These are phyloP conservation scores for Prosapia bicincta DNA, from an alignment of 2,888 invertebrate species.

Conservation along the genomic window DNA sequence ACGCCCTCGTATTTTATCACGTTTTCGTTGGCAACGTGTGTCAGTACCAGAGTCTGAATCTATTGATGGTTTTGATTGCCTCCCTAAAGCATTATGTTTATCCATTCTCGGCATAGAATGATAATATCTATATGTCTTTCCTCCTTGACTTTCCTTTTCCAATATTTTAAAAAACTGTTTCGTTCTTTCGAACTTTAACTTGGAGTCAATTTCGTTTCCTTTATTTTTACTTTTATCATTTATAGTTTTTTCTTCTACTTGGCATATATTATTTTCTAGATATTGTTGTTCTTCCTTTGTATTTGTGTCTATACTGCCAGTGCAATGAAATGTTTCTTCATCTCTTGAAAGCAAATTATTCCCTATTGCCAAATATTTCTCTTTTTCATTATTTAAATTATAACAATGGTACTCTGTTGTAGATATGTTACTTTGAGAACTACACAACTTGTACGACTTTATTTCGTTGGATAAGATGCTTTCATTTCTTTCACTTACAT, in stretches of 20 bases:
- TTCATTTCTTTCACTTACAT: not conserved
- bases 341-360: no score
- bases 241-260: no score
- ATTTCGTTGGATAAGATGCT: not conserved
- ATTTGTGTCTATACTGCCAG: no score
- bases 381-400: no score
- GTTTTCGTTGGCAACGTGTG: conserved; percentile 3
- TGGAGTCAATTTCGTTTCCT: conserved; percentile 11
- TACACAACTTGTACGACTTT: no score
- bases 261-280: no score
- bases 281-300: no score
- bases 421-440: conserved; percentile 10
- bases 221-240: no score
- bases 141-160: conserved; percentile 9
- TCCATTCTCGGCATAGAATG: conserved; percentile 13
- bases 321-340: no score
- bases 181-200: conserved; percentile 31
- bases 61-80: conserved; percentile 13
- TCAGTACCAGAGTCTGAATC: conserved; percentile 27
- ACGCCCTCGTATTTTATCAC: conserved; percentile 12
- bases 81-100: not conserved
- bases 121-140: conserved; percentile 1
- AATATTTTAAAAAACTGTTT: conserved; percentile 31
- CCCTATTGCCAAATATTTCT: no score
- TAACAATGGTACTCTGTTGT: no score